Percentiles rank a stretch among this genome's conserved stretches.
phyloP scores from a whole-genome alignment of 2,113 vertebrate species.

The Monopterus albus region DNA sequence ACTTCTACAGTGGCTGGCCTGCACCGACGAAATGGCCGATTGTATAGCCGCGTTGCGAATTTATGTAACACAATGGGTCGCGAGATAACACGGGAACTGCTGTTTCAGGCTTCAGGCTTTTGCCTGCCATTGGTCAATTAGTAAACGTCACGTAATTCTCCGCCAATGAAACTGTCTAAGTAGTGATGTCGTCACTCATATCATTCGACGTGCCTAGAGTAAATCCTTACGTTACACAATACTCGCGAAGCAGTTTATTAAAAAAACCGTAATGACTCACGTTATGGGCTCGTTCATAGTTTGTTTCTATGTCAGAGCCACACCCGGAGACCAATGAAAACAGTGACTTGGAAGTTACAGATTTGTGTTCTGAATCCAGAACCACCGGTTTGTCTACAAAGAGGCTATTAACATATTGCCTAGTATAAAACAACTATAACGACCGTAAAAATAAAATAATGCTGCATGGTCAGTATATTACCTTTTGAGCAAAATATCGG shows the following conservation, averaged over 20 bases:
- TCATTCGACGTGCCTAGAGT: no score
- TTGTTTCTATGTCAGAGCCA: neutral
- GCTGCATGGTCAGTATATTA: no score
- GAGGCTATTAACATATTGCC: no score
- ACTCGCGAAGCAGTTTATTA: constrained; percentile 22
- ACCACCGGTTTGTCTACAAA: no score
- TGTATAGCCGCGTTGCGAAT: constrained; percentile 44
- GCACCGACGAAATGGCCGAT: constrained; percentile 81
- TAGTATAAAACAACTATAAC: no score
- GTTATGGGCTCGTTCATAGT: neutral
- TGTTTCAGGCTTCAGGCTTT: no score
- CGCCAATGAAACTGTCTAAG: constrained; percentile 9
- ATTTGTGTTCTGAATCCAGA: neutral
- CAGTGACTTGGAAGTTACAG: neutral
- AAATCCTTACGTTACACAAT: constrained; percentile 19
- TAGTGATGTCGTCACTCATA: neutral
- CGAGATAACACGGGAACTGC: constrained; percentile 65
- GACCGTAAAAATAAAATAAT: neutral
- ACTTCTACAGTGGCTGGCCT: constrained; percentile 58
- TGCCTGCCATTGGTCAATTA: neutral
- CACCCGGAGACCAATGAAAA: neutral
- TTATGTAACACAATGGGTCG: constrained; percentile 57
- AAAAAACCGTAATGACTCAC: neutral
- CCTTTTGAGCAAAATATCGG: no score
- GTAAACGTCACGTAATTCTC: neutral